Conservation (phyloP, 1,140 invertebrate species). For the Aphaenogaster floridana region DNA sequence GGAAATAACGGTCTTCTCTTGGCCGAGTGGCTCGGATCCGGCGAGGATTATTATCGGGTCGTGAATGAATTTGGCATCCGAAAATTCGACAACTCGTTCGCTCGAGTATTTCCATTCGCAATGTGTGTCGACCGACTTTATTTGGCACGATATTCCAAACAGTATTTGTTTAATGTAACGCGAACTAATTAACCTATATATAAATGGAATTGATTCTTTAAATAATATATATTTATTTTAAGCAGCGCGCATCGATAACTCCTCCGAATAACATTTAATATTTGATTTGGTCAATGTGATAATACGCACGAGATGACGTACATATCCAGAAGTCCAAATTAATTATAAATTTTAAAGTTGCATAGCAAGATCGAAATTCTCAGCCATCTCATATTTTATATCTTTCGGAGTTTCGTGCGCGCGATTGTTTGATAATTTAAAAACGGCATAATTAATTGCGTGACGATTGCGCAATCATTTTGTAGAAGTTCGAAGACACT, state of each 20-base stretch:
- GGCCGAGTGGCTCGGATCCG: neutral
- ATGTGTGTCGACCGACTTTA: conserved; percentile 18
- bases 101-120: conserved; percentile 11
- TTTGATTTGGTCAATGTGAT: neutral
- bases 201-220: conserved; percentile 12
- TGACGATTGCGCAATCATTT: neutral
- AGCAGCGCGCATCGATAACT: neutral
- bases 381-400: neutral
- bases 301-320: neutral
- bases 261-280: neutral
- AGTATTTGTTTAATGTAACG: neutral
- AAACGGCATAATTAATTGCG: conserved; percentile 50
- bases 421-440: conserved; percentile 40
- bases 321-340: neutral
- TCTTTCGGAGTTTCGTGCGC: neutral
- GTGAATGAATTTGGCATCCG: conserved; percentile 11
- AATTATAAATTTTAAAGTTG: conserved; percentile 19
- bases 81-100: conserved; percentile 31
- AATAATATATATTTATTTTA: conserved; percentile 13
- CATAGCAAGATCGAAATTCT: neutral
- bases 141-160: neutral
- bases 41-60: conserved; percentile 34
- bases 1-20: conserved; percentile 36
- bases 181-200: conserved; percentile 7
- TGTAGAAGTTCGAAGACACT: neutral